Evolutionary conservation across 1,140 invertebrate genomes (phyloP).

Genomic region (Thaumetopoea pityocampa): DNA sequence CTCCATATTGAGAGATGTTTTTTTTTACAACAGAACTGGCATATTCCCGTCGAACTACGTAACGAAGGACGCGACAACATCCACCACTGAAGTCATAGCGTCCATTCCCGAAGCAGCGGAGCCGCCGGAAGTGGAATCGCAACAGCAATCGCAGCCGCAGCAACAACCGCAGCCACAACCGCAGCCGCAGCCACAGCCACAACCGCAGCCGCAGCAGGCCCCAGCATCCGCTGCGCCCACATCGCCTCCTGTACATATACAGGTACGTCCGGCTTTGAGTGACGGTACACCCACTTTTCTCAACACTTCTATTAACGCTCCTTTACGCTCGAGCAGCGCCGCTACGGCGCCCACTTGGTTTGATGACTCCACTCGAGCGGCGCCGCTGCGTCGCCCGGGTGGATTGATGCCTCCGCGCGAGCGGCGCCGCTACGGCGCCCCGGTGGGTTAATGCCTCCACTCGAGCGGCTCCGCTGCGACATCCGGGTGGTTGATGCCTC

Average conservation of each 20-base stretch:
- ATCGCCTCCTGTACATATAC: slow-evolving; percentile 19
- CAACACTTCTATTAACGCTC: no score
- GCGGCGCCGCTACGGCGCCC: no score
- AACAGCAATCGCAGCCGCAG: not conserved
- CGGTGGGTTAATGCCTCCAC: no score
- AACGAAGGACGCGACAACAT: slow-evolving; percentile 49
- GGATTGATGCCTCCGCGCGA: no score
- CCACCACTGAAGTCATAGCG: slow-evolving; percentile 29
- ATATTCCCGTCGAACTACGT: slow-evolving; percentile 98
- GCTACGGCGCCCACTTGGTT: no score
- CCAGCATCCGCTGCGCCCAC: not conserved
- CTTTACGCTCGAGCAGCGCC: no score
- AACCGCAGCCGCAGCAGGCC: not conserved
- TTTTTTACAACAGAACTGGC: slow-evolving; percentile 78
- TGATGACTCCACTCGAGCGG: no score
- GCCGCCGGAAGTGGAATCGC: slow-evolving; percentile 29
- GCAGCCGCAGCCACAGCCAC: slow-evolving; percentile 26
- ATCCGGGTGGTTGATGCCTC: no score
- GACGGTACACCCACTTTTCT: not conserved
- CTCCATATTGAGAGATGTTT: no score
- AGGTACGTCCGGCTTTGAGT: slow-evolving; percentile 12
- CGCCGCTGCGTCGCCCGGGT: no score
- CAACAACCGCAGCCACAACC: slow-evolving; percentile 39
- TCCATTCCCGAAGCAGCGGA: slow-evolving; percentile 48
- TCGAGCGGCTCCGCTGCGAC: no score